Evolutionary conservation across 1,140 invertebrate species (phyloP), one percentile per base, ranked within the genome.

Genomic region (Aphis gossypii): DNA sequence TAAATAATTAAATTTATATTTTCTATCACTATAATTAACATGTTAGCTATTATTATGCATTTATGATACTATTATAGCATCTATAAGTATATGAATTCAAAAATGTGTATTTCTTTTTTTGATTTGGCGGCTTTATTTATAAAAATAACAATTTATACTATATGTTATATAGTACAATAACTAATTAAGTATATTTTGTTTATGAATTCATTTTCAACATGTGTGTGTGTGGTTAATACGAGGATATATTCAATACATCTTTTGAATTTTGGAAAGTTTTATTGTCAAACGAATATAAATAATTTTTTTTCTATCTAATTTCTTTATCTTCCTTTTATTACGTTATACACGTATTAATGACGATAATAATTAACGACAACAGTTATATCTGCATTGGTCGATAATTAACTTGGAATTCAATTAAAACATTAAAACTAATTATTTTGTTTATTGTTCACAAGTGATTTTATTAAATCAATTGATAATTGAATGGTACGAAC

Each of bases 391-490:
- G 11, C 11, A 18, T 35, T 76, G 30, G 30, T 11, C 11, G 60
- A 68, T 76, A 76, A 76, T 76, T 76, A 76, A 76, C 60, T 76
- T 4, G 18, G n/a, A n/a, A 76, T 76, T 76, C 18, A 76, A 76
- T 76, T 76, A n/a, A 76, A n/a, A 76, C 60, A 76, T 76, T 76
- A 76, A 76, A 76, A 76, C 60, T n/a, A n/a, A 76, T 76, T 76
- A 76, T 76, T 76, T 76, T 76, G 30, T 76, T 76, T 76, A n/a
- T 76, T 76, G 60, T 76, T 76, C 60, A n/a, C 60, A 76, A n/a
- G 30, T n/a, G 60, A n/a, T 76, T 68, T 68, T 30, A 68, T 68
- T 76, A 76, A 76, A 76, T 76, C 18, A 76, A 76, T 76, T 35
- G 30, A 76, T n/a, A 14, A n/a, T 20, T 14, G 5, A n/a, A 76